Base-by-base conservation (phyloP, 2,888 invertebrate species). In the Epinotia demarniana region DNA sequence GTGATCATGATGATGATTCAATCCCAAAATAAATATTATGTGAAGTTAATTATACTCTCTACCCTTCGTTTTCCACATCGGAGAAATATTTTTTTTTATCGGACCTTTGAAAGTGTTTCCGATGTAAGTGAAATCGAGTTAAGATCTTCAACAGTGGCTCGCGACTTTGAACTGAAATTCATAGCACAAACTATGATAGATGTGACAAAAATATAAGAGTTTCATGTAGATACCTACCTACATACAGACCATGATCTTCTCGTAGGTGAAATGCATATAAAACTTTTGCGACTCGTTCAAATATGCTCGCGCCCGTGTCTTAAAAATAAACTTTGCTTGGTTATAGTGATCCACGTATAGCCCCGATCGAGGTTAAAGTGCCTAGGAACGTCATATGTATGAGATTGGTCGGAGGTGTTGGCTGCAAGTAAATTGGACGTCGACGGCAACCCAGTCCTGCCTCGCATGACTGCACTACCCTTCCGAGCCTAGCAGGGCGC, bases 321-420 rank as follows among this genome's bases (percentile, higher is more conserved):
- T 58, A 16, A 23, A 64, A 63, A 69, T 62, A 62, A 49, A 62
- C 27, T 63, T 58, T 19, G 57, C 58, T 43, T 46, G n/a, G 57
- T 18, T 33, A 60, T 62, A 19, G n/a, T 39, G 63, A 16, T 55
- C 53, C 58, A 19, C 53, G 60, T 55, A 53, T 43, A 66, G 66
- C 27, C 53, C 53, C 33, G 71, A 53, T 66, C 39, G 63, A 71
- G 46, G 49, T 19, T 58, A 49, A 58, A 74, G 62, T 43, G 68
- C 57, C 19, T 61, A 33, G 27, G 18, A 27, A 13, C 12, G n/a
- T 9, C 53, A 62, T 53, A 75, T 71, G 71, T 71, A 66, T 27
- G 66, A 75, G 63, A 71, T 75, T 75, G 71, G 75, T 60, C 53
- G 64, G 75, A 66, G 60, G 74, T 55, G 75, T 66, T 61, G 46